These are phyloP conservation scores for Cephalotes varians DNA, from an alignment of 2,888 invertebrate genomes.

Conservation along the genomic window DNA sequence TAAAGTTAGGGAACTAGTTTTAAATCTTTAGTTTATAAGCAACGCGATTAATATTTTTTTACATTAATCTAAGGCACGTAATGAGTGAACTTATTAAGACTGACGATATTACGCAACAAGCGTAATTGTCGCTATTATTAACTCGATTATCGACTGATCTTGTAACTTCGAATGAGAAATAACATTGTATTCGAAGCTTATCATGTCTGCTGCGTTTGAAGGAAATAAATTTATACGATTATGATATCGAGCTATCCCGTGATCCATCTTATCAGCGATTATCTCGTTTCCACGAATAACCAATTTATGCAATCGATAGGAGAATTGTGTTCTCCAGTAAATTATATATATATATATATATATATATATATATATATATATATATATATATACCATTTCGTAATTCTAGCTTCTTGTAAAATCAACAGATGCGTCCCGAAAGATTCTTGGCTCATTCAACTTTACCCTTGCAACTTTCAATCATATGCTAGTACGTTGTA, in stretches of 20 bases:
- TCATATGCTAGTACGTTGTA: not conserved
- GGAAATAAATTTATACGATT: slow-evolving; percentile 65
- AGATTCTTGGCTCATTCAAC: not conserved
- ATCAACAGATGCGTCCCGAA: slow-evolving; percentile 6
- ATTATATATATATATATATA: no score
- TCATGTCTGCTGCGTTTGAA: slow-evolving; percentile 64
- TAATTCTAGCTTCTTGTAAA: not conserved
- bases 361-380: no score
- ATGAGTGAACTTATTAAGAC: slow-evolving; percentile 64
- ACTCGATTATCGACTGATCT: not conserved
- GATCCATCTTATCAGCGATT: slow-evolving; percentile 39
- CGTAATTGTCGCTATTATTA: slow-evolving; percentile 4
- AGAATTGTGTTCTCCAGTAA: not conserved
- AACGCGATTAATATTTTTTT: slow-evolving; percentile 26
- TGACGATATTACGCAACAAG: slow-evolving; percentile 57
- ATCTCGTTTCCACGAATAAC: slow-evolving; percentile 8
- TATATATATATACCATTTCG: not conserved
- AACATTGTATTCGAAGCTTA: slow-evolving; percentile 48
- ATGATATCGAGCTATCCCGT: slow-evolving; percentile 58
- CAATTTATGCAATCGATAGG: not conserved
- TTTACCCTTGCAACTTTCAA: slow-evolving; percentile 18
- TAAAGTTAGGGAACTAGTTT: not conserved
- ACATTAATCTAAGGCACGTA: not conserved
- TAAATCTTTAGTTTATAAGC: slow-evolving; percentile 36
- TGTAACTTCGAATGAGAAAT: slow-evolving; percentile 54